Percentiles rank a stretch among this genome's conserved stretches.
Evolutionary conservation across 2,113 vertebrate genomes (phyloP).

Genomic region (Sapajus apella): DNA sequence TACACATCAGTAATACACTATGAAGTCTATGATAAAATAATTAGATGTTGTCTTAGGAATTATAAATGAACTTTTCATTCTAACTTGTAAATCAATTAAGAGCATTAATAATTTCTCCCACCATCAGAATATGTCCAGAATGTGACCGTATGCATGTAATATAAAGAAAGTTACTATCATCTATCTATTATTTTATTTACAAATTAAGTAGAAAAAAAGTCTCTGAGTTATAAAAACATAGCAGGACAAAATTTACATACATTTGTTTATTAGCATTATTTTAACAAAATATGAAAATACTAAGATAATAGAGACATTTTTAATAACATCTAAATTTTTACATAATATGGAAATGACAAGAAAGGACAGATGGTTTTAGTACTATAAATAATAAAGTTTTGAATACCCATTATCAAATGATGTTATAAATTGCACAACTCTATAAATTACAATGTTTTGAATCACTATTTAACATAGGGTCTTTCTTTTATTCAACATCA

Average conservation of each 20-base stretch:
- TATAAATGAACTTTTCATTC: background rate
- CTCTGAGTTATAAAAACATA: background rate
- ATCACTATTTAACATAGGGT: background rate
- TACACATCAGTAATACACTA: background rate
- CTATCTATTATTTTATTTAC: background rate
- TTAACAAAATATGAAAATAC: background rate
- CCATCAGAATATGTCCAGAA: too few species aligned
- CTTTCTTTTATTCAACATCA: constrained; percentile 13
- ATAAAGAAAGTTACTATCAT: background rate
- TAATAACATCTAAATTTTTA: background rate
- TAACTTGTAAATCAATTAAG: background rate
- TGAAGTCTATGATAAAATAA: background rate
- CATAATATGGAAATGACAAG: background rate
- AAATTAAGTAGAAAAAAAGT: background rate
- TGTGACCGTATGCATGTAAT: background rate
- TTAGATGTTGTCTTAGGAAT: background rate
- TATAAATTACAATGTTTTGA: background rate
- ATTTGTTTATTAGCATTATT: background rate
- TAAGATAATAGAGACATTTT: background rate
- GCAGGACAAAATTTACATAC: background rate
- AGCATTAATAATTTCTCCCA: background rate
- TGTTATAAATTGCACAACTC: background rate
- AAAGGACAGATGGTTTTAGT: background rate
- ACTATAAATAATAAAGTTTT: background rate
- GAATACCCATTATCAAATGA: background rate